A percentile compares a stretch with the other conserved stretches of the same genome.
phyloP scores from a whole-genome alignment of 1,140 invertebrate genomes.

The Zaprionus ornatus region DNA sequence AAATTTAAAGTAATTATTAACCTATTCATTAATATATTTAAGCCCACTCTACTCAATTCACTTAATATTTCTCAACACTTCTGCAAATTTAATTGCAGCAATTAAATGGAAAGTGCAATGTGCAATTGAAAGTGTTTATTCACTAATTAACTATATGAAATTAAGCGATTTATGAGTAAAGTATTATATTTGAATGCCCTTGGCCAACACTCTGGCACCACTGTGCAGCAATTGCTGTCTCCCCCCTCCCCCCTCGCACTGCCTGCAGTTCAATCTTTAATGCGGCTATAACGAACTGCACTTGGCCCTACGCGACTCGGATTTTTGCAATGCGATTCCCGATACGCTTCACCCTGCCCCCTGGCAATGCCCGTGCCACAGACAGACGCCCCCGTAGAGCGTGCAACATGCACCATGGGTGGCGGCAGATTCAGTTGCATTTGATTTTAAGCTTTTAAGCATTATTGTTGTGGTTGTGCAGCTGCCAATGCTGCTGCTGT shows the following conservation, averaged over 20 bases:
- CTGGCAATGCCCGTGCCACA: neutral
- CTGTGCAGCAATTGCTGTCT: neutral
- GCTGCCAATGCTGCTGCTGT: conserved; percentile 2
- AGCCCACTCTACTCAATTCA: too few species aligned
- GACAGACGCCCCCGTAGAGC: neutral
- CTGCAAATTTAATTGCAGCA: neutral
- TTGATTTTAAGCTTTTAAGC: conserved; percentile 51
- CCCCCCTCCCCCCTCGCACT: too few species aligned
- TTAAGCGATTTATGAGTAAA: neutral
- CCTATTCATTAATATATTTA: too few species aligned
- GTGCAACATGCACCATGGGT: conserved; percentile 42
- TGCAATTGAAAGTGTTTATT: neutral
- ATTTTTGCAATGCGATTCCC: conserved; percentile 30
- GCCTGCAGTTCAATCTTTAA: conserved; percentile 26
- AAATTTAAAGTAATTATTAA: too few species aligned
- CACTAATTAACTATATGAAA: neutral
- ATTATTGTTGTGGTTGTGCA: conserved; percentile 44
- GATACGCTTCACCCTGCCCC: neutral
- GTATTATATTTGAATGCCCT: neutral
- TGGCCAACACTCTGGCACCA: neutral
- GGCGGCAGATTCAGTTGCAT: conserved; percentile 50
- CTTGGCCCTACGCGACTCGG: conserved; percentile 29
- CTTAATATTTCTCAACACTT: too few species aligned
- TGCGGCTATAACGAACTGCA: conserved; percentile 42
- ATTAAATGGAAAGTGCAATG: neutral